phyloP scores from a whole-genome alignment of 2,888 invertebrate species.

The Metalampra italica region DNA sequence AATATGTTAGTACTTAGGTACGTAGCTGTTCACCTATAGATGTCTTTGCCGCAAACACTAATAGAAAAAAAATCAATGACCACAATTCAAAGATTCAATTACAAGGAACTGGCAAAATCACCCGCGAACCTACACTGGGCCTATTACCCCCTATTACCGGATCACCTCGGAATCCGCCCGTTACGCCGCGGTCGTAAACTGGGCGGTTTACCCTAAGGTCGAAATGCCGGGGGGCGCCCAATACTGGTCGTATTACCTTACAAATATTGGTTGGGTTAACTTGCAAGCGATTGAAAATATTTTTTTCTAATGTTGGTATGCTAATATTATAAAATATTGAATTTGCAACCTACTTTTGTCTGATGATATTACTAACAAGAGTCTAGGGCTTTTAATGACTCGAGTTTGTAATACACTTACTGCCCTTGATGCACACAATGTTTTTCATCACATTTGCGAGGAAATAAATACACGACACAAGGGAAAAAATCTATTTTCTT shows the following conservation, averaged over 20 bases:
- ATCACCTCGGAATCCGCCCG: constrained; percentile 21
- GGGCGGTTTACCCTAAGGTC: constrained; percentile 34
- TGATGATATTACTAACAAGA: too few species aligned
- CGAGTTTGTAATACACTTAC: too few species aligned
- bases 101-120: constrained; percentile 17
- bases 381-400: too few species aligned
- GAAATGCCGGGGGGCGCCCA: constrained; percentile 14
- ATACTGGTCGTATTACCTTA: constrained; percentile 23
- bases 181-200: constrained; percentile 33
- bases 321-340: too few species aligned
- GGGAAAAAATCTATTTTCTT: too few species aligned
- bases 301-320: too few species aligned
- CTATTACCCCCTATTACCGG: constrained; percentile 10
- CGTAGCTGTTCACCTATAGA: too few species aligned
- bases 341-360: too few species aligned
- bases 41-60: background rate
- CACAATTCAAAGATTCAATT: constrained; percentile 43
- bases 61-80: constrained; percentile 2
- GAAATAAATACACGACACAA: too few species aligned
- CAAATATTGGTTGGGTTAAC: constrained; percentile 9
- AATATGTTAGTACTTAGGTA: too few species aligned
- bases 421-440: too few species aligned
- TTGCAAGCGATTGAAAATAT: constrained; percentile 5
- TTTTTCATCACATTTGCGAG: too few species aligned
- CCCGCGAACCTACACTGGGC: constrained; percentile 22